A percentile compares a stretch with the other conserved stretches of the same genome.
These are phyloP conservation scores for Drosophila maculinotata DNA, from an alignment of 2,888 invertebrate species.

Conservation along the genomic window DNA sequence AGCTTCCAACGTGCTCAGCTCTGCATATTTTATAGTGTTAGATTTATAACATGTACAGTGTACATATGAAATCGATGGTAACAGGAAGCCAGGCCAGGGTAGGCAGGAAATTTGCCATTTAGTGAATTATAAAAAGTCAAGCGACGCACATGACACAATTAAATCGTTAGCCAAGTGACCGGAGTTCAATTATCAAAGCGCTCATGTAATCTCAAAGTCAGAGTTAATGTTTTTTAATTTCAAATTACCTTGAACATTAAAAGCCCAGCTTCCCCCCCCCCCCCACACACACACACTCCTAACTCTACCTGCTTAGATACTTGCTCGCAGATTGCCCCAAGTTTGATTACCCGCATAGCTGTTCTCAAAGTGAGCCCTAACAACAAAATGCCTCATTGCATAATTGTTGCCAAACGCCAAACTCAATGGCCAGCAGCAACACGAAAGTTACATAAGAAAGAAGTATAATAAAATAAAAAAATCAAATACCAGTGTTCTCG, in stretches of 20 bases:
- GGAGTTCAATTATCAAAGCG: slow-evolving; percentile 50
- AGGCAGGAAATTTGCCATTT: slow-evolving; percentile 59
- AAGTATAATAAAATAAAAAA: slow-evolving; percentile 22
- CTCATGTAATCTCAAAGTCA: slow-evolving; percentile 73
- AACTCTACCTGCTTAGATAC: neutral
- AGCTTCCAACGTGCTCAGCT: neutral
- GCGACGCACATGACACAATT: slow-evolving; percentile 50
- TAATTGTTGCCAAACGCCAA: slow-evolving; percentile 62
- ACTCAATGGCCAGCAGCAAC: slow-evolving; percentile 43
- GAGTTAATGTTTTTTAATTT: slow-evolving; percentile 59
- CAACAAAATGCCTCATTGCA: slow-evolving; percentile 54
- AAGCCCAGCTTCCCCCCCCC: slow-evolving; percentile 15
- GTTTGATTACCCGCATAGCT: slow-evolving; percentile 26
- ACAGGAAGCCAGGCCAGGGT: slow-evolving; percentile 39
- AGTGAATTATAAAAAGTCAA: slow-evolving; percentile 39
- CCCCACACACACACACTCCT: no score
- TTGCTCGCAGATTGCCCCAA: slow-evolving; percentile 4
- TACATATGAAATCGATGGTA: neutral
- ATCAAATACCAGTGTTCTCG: slow-evolving; percentile 4
- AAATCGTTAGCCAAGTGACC: slow-evolving; percentile 29
- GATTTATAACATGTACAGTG: neutral
- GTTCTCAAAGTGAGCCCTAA: slow-evolving; percentile 20
- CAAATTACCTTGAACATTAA: slow-evolving; percentile 61
- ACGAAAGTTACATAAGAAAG: slow-evolving; percentile 56
- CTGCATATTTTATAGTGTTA: neutral